Percentiles rank a stretch among this genome's conserved stretches.
Conservation (phyloP, 2,797 vertebrate species). For the Antrozous pallidus region DNA sequence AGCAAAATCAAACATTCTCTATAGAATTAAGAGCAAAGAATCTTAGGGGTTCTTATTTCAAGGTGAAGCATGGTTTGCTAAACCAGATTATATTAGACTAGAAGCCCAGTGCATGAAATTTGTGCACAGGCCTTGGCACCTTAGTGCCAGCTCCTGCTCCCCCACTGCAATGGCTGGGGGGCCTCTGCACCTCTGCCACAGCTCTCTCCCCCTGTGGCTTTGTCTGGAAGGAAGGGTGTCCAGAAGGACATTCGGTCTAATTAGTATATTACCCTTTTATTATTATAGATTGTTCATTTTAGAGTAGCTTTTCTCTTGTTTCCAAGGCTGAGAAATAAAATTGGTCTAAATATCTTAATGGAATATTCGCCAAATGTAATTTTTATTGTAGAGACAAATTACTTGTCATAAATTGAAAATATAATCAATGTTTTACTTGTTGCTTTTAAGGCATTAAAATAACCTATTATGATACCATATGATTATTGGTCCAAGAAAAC, state of each 20-base stretch:
- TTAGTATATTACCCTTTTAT: no score
- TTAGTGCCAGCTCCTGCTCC: no score
- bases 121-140: no score
- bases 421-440: conserved; percentile 28
- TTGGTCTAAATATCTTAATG: neutral
- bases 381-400: conserved; percentile 21
- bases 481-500: neutral
- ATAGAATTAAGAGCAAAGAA: conserved; percentile 25
- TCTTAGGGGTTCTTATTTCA: conserved; percentile 35
- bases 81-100: conserved; percentile 39
- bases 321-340: neutral
- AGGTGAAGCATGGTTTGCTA: conserved; percentile 35
- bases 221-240: no score
- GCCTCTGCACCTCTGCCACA: no score
- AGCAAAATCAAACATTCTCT: neutral
- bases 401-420: neutral
- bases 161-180: no score
- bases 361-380: conserved; percentile 23
- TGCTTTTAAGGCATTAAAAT: neutral
- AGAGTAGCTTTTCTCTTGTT: neutral
- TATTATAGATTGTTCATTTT: neutral
- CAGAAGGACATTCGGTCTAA: no score
- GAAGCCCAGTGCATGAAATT: no score
- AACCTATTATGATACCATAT: neutral
- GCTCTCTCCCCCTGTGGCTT: no score